Conservation (phyloP, 2,888 invertebrate species). For the Luperina nickerlii region DNA sequence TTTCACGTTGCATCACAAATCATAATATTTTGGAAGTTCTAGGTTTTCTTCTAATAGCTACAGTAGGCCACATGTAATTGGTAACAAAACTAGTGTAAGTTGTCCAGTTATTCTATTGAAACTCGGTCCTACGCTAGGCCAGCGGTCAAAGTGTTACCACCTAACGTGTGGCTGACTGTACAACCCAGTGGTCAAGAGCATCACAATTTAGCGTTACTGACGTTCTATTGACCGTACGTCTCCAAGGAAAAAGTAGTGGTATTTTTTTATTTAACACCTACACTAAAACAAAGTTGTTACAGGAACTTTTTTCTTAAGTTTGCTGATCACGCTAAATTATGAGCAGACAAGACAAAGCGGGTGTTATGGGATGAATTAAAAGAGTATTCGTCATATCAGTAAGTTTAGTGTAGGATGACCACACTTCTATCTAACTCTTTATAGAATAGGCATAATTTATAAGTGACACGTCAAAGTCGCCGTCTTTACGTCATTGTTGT, state of each 20-base stretch:
- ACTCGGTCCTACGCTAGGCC: background rate
- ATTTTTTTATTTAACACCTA: background rate
- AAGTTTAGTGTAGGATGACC: no score
- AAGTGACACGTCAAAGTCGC: no score
- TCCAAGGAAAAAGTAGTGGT: background rate
- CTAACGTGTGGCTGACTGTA: background rate
- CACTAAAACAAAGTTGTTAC: background rate
- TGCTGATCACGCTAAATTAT: background rate
- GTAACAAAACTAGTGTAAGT: background rate
- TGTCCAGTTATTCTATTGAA: no score
- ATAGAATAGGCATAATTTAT: no score
- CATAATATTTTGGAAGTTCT: constrained; percentile 46
- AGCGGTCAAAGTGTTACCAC: background rate
- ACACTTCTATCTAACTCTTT: no score
- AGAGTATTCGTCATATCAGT: no score
- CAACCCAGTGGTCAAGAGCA: background rate
- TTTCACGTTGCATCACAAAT: constrained; percentile 21
- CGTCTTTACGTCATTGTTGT: no score
- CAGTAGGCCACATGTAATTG: background rate
- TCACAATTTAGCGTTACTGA: background rate
- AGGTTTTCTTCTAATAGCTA: background rate
- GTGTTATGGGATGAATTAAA: background rate
- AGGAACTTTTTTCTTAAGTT: background rate
- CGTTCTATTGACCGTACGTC: background rate
- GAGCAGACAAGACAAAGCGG: background rate